Conservation (phyloP, 2,113 vertebrate genomes). For the Microcebus lehilahytsara region DNA sequence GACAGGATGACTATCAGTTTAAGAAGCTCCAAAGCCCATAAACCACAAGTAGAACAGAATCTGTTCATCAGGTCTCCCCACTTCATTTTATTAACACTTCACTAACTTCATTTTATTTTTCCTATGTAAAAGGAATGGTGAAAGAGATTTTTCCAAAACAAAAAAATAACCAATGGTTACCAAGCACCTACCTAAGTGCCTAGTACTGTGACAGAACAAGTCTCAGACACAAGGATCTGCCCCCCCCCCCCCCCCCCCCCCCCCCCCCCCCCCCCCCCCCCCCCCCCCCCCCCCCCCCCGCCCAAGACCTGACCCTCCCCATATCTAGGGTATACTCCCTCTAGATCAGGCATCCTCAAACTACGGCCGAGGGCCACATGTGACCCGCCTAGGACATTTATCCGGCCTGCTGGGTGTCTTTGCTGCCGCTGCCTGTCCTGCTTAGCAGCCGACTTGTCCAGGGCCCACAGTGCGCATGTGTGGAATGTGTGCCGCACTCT, state of each 20-base stretch:
- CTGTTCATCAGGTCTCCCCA: not conserved
- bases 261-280: not conserved
- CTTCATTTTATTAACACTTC: conserved; percentile 10
- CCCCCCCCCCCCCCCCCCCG: not conserved
- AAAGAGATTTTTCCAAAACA: not conserved
- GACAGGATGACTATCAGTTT: not conserved
- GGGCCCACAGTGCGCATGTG: too few relatives aligned
- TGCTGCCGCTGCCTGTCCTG: too few relatives aligned
- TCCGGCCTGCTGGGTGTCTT: too few relatives aligned
- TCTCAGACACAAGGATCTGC: not conserved
- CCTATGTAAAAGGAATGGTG: not conserved
- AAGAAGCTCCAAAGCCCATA: not conserved
- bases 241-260: not conserved
- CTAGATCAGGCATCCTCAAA: not conserved
- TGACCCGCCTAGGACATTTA: too few relatives aligned
- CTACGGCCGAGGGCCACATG: too few relatives aligned
- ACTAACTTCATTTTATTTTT: not conserved
- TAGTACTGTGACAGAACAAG: not conserved
- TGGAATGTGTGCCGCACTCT: too few relatives aligned
- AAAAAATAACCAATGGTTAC: not conserved
- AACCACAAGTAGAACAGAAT: not conserved
- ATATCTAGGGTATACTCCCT: not conserved
- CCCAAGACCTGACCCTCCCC: not conserved
- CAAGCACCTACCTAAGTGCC: not conserved
- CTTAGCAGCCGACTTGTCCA: too few relatives aligned